Percentiles rank a stretch among this genome's conserved stretches.
phyloP scores from a whole-genome alignment of 2,113 vertebrate genomes.

The Artemisiospiza belli region DNA sequence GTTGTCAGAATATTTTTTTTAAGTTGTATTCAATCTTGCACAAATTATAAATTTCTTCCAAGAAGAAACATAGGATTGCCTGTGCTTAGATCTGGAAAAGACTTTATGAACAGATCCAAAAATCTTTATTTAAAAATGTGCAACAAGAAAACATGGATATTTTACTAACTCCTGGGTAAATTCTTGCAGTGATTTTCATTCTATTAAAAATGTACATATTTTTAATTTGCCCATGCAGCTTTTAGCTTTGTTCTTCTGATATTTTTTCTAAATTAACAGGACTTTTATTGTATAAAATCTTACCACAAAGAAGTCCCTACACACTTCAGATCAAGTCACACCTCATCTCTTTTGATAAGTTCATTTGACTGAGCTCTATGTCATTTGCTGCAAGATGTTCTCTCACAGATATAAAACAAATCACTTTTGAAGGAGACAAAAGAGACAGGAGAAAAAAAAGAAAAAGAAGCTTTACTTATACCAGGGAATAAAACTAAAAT shows the following conservation, averaged over 20 bases:
- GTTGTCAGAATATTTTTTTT: not conserved
- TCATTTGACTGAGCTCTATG: not conserved
- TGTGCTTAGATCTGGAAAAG: not conserved
- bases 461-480: not conserved
- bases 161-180: not conserved
- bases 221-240: not conserved
- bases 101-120: not conserved
- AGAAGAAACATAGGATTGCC: not conserved
- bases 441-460: not conserved
- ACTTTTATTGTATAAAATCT: not conserved
- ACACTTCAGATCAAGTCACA: not conserved
- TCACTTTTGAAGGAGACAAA: conserved; percentile 16
- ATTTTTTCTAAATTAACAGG: not conserved
- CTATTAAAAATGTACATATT: not conserved
- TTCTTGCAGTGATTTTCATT: not conserved
- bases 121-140: not conserved
- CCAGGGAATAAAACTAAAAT: not conserved
- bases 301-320: not conserved
- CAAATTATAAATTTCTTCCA: not conserved
- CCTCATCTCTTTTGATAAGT: not conserved
- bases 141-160: not conserved
- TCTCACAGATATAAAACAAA: conserved; percentile 5
- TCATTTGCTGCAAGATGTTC: not conserved
- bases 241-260: not conserved
- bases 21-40: not conserved